Evolutionary conservation across 2,888 invertebrate species (phyloP).

Genomic region (Neocrepidodera transversa): DNA sequence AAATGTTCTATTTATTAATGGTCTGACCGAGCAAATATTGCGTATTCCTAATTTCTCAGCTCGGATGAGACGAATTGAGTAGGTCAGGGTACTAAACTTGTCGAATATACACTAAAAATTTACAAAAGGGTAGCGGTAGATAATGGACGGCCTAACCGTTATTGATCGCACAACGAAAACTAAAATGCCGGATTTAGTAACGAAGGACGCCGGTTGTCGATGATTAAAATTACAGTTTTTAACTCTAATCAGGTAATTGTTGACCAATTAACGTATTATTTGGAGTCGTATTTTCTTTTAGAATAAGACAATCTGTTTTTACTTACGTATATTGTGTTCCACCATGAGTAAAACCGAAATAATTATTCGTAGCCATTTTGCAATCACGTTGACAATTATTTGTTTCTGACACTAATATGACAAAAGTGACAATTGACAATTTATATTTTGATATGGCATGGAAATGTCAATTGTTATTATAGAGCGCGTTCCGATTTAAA

Average conservation of each 20-base stretch:
- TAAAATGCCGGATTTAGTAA: constrained; percentile 56
- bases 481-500: too few species aligned
- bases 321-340: constrained; percentile 91
- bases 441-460: background rate
- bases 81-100: background rate
- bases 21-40: constrained; percentile 6
- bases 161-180: constrained; percentile 55
- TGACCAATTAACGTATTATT: background rate
- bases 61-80: background rate
- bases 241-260: background rate
- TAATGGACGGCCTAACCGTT: constrained; percentile 44
- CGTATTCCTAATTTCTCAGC: background rate
- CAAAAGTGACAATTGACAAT: background rate
- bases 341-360: constrained; percentile 93
- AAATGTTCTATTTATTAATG: background rate
- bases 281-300: background rate
- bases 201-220: constrained; percentile 57
- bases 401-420: constrained; percentile 5
- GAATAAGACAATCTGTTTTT: constrained; percentile 27
- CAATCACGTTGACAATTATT: constrained; percentile 44
- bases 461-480: too few species aligned
- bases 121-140: constrained; percentile 30
- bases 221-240: background rate
- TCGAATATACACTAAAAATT: constrained; percentile 1
- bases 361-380: constrained; percentile 87